These are phyloP conservation scores for Tachypleus tridentatus DNA, from an alignment of 1,140 invertebrate genomes.

Conservation along the genomic window DNA sequence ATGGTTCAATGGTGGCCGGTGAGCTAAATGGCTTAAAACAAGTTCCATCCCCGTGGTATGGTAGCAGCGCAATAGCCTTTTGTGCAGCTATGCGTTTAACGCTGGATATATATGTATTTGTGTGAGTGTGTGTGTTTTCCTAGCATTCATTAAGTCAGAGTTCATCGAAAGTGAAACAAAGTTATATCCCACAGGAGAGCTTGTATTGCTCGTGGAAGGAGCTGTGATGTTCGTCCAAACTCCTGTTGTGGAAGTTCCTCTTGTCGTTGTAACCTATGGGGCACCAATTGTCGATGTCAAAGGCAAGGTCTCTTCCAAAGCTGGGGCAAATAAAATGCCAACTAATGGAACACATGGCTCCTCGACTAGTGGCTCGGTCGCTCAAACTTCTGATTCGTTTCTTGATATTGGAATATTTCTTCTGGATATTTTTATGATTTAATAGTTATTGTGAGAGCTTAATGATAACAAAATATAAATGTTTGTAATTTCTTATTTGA, in stretches of 20 bases:
- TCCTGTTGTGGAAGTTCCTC: slow-evolving; percentile 74
- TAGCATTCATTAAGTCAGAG: no score
- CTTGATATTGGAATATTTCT: slow-evolving; percentile 8
- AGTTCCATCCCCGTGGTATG: no score
- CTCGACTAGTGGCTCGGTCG: background rate
- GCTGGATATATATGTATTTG: no score
- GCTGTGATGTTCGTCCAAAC: slow-evolving; percentile 67
- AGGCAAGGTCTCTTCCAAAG: slow-evolving; percentile 79
- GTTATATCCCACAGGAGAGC: slow-evolving; percentile 45
- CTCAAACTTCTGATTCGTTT: background rate
- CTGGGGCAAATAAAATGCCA: slow-evolving; percentile 45
- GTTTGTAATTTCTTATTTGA: no score
- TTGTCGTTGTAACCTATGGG: slow-evolving; percentile 80
- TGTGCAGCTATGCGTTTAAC: no score
- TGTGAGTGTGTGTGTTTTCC: no score
- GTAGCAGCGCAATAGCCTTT: no score
- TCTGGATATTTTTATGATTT: background rate
- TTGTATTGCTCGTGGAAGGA: slow-evolving; percentile 62
- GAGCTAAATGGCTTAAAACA: no score
- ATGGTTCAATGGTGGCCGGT: no score
- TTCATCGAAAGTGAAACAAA: no score
- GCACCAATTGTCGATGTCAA: slow-evolving; percentile 75
- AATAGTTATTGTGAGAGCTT: no score
- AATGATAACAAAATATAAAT: no score
- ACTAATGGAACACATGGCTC: background rate